Base-by-base conservation (phyloP, 1,140 invertebrate genomes). In the Cyclargus thomasi region DNA sequence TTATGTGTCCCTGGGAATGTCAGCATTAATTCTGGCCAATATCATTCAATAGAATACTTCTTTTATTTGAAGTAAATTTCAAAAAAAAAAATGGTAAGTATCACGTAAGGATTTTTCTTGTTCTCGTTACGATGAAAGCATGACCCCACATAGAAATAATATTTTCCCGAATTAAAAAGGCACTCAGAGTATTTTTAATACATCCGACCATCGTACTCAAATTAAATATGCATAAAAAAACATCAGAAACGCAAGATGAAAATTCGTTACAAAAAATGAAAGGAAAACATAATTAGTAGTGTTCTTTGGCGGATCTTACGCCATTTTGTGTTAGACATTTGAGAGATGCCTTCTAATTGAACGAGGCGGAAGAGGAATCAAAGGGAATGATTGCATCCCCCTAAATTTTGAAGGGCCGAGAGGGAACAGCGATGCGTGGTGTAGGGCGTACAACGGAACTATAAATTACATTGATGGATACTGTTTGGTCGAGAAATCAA, bases 361-460 rank as follows among this genome's bases (percentile, higher is more conserved):
- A 87, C 82, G 80, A 82, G 82, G 86, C 79, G 87, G 82, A 82
- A 86, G 79, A 86, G 75, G 79, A 90, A 87, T 90, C 87, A 90
- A 88, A 90, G 86, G 85, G 84, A 87, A 90, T 85, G 85, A 88
- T 88, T 85, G 79, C 81, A 78, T 84, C 86, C 85, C 85, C 85
- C 81, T 80, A 77, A 79, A 83, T 82, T 84, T 74, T 36, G 53
- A 66, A 78, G 79, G 83, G 82, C 78, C 73, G 65, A 71, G 67
- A 82, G 87, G 83, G 79, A 78, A 74, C 72, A 74, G 72, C 73
- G 82, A 85, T 82, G 85, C 84, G 85, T 88, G 79, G 79, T 87
- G 84, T 81, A 77, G 83, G 77, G 67, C 62, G 67, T 63, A 67
- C 69, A 71, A 29, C 65, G 65, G 64, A 65, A 65, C 53, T 65